Evolutionary conservation across 2,113 vertebrate species (phyloP).

Genomic region (Calidris pugnax): DNA sequence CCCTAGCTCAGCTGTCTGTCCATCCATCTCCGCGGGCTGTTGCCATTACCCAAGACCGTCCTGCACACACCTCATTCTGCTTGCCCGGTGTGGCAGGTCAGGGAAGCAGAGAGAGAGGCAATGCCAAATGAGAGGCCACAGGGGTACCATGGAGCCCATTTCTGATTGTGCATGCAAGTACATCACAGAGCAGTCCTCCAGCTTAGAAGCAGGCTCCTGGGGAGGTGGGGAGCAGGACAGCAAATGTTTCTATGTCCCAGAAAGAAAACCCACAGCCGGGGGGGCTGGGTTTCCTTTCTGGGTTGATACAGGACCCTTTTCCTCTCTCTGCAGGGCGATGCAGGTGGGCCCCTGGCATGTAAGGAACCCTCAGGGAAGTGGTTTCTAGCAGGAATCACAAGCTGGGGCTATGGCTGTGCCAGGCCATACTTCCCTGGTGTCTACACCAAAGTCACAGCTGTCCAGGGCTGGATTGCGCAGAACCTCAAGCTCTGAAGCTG

Average conservation of each 20-base stretch:
- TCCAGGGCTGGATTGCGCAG: constrained; percentile 87
- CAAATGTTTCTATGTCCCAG: neutral
- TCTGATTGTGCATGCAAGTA: neutral
- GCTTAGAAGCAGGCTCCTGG: neutral
- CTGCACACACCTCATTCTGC: neutral
- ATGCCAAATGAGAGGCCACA: neutral
- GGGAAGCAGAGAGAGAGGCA: neutral
- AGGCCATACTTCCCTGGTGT: constrained; percentile 88
- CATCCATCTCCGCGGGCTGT: neutral
- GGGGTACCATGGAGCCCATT: neutral
- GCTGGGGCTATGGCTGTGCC: constrained; percentile 94
- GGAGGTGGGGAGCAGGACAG: neutral
- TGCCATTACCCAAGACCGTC: accelerated
- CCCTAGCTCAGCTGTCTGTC: neutral
- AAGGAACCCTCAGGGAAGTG: constrained; percentile 84
- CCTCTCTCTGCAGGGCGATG: constrained; percentile 83
- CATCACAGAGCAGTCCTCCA: neutral
- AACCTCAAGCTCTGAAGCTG: constrained; percentile 79
- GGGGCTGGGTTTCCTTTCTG: neutral
- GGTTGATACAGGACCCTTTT: neutral
- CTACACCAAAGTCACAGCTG: constrained; percentile 86
- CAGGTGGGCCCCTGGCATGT: constrained; percentile 92
- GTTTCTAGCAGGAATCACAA: constrained; percentile 95
- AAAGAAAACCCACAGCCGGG: neutral
- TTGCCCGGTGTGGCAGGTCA: neutral